Conservation (phyloP, 2,888 invertebrate species). For the Platycnemis pennipes region DNA sequence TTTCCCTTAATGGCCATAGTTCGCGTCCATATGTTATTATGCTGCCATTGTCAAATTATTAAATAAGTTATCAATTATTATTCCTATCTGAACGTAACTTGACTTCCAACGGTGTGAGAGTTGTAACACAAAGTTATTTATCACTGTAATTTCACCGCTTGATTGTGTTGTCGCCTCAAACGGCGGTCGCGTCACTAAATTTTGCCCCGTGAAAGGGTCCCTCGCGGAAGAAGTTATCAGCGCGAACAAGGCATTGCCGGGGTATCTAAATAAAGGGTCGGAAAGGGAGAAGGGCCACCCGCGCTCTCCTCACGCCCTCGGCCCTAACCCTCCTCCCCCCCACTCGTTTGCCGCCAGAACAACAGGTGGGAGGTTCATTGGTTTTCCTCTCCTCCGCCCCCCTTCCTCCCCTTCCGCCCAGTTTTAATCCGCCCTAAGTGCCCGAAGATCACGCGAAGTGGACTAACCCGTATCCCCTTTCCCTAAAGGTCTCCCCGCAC, state of each 20-base stretch:
- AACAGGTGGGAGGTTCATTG: slow-evolving; percentile 20
- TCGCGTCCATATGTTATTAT: no score
- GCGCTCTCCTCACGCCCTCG: not conserved
- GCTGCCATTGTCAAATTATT: no score
- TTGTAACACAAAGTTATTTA: no score
- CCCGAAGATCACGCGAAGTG: slow-evolving; percentile 19
- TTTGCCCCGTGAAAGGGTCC: not conserved
- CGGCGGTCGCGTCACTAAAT: not conserved
- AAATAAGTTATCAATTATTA: no score
- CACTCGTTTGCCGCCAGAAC: not conserved
- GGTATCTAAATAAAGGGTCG: not conserved
- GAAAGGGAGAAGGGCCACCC: not conserved
- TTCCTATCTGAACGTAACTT: no score
- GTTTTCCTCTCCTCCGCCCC: not conserved
- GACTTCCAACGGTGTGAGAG: no score
- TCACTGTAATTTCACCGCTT: no score
- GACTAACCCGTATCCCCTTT: not conserved
- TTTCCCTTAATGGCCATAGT: no score
- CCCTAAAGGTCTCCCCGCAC: not conserved
- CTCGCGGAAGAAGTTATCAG: not conserved
- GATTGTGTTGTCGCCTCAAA: not conserved
- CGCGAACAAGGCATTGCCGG: not conserved
- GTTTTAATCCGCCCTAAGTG: slow-evolving; percentile 11
- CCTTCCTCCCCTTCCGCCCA: not conserved
- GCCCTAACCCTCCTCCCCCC: not conserved